Conservation (phyloP, 2,797 vertebrate genomes). For the Jordanella pulchra region DNA sequence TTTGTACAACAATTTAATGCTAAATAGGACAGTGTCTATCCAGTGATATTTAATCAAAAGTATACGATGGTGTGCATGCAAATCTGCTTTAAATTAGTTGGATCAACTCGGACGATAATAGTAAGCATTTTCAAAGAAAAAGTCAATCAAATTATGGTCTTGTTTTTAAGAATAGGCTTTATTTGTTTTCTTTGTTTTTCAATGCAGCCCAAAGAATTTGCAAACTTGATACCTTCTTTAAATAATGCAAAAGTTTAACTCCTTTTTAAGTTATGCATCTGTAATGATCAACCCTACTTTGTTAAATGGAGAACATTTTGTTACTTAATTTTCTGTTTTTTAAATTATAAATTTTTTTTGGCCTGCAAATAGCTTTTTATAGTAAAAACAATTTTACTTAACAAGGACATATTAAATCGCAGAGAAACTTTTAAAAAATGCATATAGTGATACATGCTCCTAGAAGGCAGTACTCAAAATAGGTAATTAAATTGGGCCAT, state of each 20-base stretch:
- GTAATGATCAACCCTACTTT: no score
- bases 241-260: no score
- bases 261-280: no score
- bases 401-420: conserved; percentile 1
- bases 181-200: no score
- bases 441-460: conserved; percentile 6
- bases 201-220: not conserved
- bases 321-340: no score
- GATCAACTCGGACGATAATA: not conserved
- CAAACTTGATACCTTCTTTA: not conserved
- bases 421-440: conserved; percentile 34
- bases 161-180: not conserved
- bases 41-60: not conserved
- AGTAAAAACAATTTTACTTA: not conserved
- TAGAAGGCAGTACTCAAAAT: conserved; percentile 10
- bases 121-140: not conserved
- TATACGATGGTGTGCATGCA: not conserved
- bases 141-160: not conserved
- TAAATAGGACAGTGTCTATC: no score
- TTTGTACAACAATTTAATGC: no score
- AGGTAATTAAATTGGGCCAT: not conserved
- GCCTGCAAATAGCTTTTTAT: no score
- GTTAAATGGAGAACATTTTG: no score
- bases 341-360: no score
- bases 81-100: not conserved